phyloP scores from a whole-genome alignment of 2,113 vertebrate species.

The Nyctereutes procyonoides region DNA sequence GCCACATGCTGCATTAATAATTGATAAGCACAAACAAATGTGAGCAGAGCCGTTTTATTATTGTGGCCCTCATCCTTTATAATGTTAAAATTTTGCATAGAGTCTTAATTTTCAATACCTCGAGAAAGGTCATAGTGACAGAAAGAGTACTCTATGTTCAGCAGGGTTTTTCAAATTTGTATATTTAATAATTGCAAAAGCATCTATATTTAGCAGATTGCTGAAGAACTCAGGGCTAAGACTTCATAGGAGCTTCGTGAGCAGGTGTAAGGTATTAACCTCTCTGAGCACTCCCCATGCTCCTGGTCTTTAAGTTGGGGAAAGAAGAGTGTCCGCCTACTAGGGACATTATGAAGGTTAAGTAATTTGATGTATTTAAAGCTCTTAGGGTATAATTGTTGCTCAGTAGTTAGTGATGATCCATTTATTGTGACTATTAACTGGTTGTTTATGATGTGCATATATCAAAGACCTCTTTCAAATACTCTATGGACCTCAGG shows the following conservation, averaged over 20 bases:
- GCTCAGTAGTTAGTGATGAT: neutral
- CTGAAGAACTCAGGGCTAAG: neutral
- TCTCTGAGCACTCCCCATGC: neutral
- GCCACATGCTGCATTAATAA: neutral
- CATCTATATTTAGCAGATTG: fast-evolving
- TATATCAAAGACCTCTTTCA: neutral
- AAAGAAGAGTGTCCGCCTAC: neutral
- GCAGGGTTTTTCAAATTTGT: neutral
- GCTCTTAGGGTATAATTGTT: neutral
- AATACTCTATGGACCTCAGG: neutral
- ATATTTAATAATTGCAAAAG: neutral
- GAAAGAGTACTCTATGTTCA: neutral
- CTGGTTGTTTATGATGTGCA: neutral
- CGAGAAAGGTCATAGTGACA: neutral
- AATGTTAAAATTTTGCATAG: constrained; percentile 10
- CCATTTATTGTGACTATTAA: neutral
- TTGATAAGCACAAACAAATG: constrained; percentile 49
- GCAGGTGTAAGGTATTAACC: neutral
- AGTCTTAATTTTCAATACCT: neutral
- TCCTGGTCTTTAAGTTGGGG: neutral
- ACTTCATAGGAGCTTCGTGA: neutral
- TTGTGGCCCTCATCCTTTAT: neutral
- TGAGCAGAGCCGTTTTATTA: neutral
- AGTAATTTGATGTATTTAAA: neutral
- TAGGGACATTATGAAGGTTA: neutral